Conservation (phyloP, 2,888 invertebrate genomes). For the Hydroisotoma schaefferi region DNA sequence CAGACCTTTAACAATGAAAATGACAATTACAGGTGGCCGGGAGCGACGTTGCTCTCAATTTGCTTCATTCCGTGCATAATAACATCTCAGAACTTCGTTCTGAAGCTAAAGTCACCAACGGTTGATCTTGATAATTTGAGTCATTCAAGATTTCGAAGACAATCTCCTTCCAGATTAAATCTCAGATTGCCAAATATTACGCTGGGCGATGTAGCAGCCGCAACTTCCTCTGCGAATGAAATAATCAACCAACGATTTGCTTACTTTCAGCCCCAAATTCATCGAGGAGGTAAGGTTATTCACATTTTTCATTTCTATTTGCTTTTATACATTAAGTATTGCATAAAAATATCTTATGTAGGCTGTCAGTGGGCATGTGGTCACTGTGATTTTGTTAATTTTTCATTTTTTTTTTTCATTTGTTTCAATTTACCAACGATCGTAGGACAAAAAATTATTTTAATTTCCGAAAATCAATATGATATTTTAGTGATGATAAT, state of each 20-base stretch:
- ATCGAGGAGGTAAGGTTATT: conserved; percentile 49
- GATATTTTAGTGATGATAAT: no score
- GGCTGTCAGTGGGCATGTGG: no score
- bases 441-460: no score
- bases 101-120: not conserved
- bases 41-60: no score
- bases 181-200: conserved; percentile 49
- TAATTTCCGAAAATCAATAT: no score
- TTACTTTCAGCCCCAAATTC: conserved; percentile 50
- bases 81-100: not conserved
- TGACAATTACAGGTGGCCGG: not conserved
- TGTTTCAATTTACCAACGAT: no score
- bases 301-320: no score
- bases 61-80: not conserved
- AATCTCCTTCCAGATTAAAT: conserved; percentile 5
- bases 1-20: no score
- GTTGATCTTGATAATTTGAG: not conserved
- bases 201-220: conserved; percentile 49
- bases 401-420: no score
- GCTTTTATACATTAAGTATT: no score
- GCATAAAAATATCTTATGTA: no score
- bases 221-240: conserved; percentile 49
- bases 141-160: conserved; percentile 4
- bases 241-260: conserved; percentile 50
- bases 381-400: no score